Conservation (phyloP, 2,797 vertebrate genomes). For the Myiotriccus ornatus region DNA sequence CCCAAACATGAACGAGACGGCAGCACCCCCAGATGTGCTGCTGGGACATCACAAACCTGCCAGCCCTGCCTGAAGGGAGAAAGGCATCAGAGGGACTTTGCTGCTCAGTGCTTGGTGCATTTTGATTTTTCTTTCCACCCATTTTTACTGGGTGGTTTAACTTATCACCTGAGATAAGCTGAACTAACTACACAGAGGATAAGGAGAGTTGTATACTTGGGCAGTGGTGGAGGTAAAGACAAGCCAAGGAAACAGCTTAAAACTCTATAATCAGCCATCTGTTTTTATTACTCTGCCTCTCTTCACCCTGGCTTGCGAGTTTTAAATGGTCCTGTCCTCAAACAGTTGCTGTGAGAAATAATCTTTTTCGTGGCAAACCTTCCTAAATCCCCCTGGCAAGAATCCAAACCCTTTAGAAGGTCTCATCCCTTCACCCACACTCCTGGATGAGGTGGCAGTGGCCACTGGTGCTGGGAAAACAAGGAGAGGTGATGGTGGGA, state of each 20-base stretch:
- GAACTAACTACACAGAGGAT: not conserved
- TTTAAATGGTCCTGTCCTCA: not conserved
- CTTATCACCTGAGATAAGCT: not conserved
- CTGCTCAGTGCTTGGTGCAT: not conserved
- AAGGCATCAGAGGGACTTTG: too few relatives aligned
- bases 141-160: not conserved
- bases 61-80: not conserved
- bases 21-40: not conserved
- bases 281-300: not conserved
- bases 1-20: not conserved
- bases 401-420: not conserved
- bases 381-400: not conserved
- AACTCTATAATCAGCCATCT: not conserved
- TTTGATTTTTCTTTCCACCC: not conserved
- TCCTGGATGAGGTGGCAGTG: not conserved
- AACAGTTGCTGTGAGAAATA: not conserved
- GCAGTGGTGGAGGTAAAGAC: not conserved
- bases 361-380: not conserved
- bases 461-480: not conserved
- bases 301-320: not conserved
- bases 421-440: not conserved
- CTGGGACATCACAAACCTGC: rapidly evolving
- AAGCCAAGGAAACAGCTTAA: not conserved
- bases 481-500: not conserved
- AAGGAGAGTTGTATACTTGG: not conserved